Percentiles rank a stretch among this genome's conserved stretches.
These are phyloP conservation scores for Melanerpes formicivorus DNA, from an alignment of 2,113 vertebrate species.

Conservation along the genomic window DNA sequence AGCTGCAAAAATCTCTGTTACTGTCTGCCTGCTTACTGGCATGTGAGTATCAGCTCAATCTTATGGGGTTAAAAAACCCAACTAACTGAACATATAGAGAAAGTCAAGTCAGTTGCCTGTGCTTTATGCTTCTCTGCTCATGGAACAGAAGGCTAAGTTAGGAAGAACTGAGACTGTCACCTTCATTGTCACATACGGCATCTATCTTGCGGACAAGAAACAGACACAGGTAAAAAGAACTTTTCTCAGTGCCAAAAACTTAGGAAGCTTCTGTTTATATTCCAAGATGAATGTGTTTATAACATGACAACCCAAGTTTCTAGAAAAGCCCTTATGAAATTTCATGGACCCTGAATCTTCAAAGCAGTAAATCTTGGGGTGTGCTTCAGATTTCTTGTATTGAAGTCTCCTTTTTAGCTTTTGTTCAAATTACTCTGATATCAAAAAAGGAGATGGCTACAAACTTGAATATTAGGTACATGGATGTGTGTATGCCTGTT, in stretches of 20 bases:
- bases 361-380: background rate
- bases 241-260: background rate
- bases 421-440: background rate
- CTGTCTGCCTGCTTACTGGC: background rate
- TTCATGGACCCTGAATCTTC: background rate
- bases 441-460: background rate
- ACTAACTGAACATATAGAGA: background rate
- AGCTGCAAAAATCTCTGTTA: background rate
- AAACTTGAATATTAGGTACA: background rate
- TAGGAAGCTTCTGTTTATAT: background rate
- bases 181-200: background rate
- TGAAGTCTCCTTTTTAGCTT: background rate
- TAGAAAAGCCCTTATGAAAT: background rate
- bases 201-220: background rate
- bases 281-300: background rate
- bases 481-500: background rate
- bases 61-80: background rate
- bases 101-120: background rate
- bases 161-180: background rate
- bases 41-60: background rate
- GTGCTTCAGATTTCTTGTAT: background rate
- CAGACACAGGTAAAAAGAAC: background rate
- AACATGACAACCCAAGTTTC: background rate
- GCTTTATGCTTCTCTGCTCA: rapidly evolving
- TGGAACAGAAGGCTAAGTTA: background rate